Conservation (phyloP, 2,888 invertebrate genomes). For the Dioctria linearis region DNA sequence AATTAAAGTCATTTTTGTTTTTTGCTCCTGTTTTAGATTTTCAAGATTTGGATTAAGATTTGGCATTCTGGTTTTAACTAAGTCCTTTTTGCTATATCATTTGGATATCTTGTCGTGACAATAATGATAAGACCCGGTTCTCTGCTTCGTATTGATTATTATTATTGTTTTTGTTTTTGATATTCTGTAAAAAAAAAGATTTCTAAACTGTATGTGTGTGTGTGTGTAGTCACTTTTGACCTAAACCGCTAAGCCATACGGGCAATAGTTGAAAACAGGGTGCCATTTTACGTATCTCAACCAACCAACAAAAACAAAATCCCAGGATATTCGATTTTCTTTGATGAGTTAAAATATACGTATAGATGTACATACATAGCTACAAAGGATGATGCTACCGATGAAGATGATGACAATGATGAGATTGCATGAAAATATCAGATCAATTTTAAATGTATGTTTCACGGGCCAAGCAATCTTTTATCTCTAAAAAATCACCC, state of each 20-base stretch:
- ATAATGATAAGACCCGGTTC: no score
- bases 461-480: neutral
- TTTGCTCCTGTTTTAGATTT: no score
- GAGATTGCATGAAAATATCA: conserved; percentile 18
- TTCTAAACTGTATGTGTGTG: no score
- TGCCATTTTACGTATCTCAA: neutral
- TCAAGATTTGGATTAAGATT: no score
- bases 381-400: neutral
- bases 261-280: neutral
- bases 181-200: neutral
- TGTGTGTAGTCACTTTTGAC: no score
- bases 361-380: neutral
- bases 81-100: no score
- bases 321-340: conserved; percentile 18
- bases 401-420: neutral
- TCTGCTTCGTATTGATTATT: neutral
- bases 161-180: neutral
- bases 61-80: no score
- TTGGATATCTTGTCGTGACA: no score
- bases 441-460: neutral
- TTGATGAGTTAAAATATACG: neutral
- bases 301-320: neutral
- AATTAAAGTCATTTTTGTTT: neutral
- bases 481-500: neutral
- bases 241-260: no score